Evolutionary conservation across 2,113 vertebrate genomes (phyloP).

Genomic region (Alouatta palliata): DNA sequence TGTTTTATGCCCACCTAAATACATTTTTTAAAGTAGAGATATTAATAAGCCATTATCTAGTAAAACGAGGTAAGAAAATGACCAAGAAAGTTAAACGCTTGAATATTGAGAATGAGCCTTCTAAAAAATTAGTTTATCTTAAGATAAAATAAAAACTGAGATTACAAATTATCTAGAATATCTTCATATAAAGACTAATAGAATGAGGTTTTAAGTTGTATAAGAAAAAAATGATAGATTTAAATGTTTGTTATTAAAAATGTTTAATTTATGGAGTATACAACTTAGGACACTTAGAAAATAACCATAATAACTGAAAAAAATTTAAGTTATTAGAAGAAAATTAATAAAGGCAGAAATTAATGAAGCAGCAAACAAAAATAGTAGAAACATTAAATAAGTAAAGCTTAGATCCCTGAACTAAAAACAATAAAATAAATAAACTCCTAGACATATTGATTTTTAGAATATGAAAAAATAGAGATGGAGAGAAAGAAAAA

Average conservation of each 20-base stretch:
- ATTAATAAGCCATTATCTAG: background rate
- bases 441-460: background rate
- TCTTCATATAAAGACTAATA: background rate
- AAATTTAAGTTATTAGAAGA: background rate
- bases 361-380: background rate
- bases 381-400: background rate
- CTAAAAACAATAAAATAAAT: background rate
- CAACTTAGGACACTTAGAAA: background rate
- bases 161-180: background rate
- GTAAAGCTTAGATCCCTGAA: background rate
- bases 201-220: background rate
- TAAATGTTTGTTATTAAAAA: background rate
- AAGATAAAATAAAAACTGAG: background rate
- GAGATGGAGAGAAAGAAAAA: background rate
- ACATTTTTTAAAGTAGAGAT: background rate
- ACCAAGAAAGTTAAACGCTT: background rate
- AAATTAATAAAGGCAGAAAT: background rate
- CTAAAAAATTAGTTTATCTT: background rate
- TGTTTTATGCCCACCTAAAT: background rate
- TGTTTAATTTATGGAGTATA: background rate
- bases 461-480: background rate
- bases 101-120: background rate
- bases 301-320: background rate
- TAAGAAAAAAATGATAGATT: background rate
- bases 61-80: background rate